Base-by-base conservation (phyloP, 1,140 invertebrate genomes). In the Glossosoma conforme region DNA sequence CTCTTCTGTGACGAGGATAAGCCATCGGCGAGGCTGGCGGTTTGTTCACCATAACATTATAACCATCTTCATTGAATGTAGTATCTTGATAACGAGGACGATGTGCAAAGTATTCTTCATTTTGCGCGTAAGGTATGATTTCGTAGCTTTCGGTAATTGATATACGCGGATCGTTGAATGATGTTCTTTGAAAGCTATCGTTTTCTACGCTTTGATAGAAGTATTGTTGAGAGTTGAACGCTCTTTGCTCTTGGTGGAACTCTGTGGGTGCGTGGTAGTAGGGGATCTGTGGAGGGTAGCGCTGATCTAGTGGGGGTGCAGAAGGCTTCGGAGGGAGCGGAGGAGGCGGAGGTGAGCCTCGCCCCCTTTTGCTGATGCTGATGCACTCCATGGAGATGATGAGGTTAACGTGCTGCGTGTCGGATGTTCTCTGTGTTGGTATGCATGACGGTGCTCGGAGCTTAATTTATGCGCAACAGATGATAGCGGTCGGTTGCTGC, bases 321-420 rank as follows among this genome's bases (percentile, higher is more conserved):
- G 54, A 52, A 38, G 54, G 54, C 21, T 57, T 57, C 14, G 54
- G 54, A 1, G 54, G 54, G 13, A 57, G 33, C 1, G 54, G 54
- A n/a, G 54, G 54, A 3, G 54, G 54, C 33, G 42, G 21, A n/a
- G 54, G 44, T 2, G 44, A 38, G 2, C 37, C 11, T 13, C 47
- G 36, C 4, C 41, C 45, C 35, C 35, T 38, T 17, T 33, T 25
- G 20, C 45, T 33, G 13, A 28, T 52, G 33, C 49, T 40, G 30
- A 57, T 57, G 45, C 54, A 57, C 37, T 57, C 54, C 54, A 57
- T 57, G 33, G 33, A 14, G 8, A 6, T 14, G 22, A 3, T 20
- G 11, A 24, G 22, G 20, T 6, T 17, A 14, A 11, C 1, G 22
- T 18, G 19, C 22, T 3, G 2, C 18, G 9, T 3, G 18, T n/a